phyloP scores from a whole-genome alignment of 1,140 invertebrate genomes.

The Apocrypta bakeri region DNA sequence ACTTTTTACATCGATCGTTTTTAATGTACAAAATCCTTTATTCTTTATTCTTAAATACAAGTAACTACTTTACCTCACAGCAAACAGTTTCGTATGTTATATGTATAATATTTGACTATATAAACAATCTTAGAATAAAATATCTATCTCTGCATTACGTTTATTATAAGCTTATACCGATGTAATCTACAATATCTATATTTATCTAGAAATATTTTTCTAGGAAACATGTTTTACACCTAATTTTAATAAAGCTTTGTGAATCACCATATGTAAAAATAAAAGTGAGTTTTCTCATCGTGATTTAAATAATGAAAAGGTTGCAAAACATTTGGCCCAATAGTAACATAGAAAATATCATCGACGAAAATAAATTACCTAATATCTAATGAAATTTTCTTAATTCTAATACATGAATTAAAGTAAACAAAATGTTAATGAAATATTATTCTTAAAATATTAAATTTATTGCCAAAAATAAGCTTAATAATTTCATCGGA shows the following conservation, averaged over 20 bases:
- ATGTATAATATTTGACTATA: conserved; percentile 32
- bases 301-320: neutral
- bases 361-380: neutral
- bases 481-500: no score
- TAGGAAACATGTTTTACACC: neutral
- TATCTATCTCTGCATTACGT: conserved; percentile 25
- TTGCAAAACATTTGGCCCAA: neutral
- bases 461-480: no score
- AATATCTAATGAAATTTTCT: neutral
- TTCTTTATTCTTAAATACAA: conserved; percentile 41
- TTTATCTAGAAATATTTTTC: no score
- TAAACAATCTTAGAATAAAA: conserved; percentile 43
- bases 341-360: neutral
- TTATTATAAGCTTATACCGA: neutral
- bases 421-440: neutral
- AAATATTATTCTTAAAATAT: no score
- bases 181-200: neutral
- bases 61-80: conserved; percentile 45
- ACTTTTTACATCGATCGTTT: conserved; percentile 29
- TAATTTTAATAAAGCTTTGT: conserved; percentile 31
- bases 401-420: neutral
- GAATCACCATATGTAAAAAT: neutral
- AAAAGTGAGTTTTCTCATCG: neutral
- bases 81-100: conserved; percentile 39
- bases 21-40: conserved; percentile 41